Conservation (phyloP, 2,113 vertebrate genomes). For the Monarcha castaneiventris region DNA sequence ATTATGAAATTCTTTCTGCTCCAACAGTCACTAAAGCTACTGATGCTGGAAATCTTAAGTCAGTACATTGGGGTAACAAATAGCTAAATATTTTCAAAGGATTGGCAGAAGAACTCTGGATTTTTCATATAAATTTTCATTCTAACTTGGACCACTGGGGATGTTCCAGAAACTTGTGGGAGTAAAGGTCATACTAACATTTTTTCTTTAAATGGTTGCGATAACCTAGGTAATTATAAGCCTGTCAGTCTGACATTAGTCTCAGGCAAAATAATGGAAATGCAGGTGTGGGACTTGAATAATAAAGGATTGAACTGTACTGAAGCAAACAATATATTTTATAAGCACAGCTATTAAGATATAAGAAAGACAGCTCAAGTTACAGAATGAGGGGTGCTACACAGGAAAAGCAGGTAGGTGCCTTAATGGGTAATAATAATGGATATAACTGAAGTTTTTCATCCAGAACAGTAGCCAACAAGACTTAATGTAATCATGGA, state of each 20-base stretch:
- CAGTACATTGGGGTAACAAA: not conserved
- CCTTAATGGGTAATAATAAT: not conserved
- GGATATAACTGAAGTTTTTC: not conserved
- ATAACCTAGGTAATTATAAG: conserved; percentile 1
- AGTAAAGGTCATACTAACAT: not conserved
- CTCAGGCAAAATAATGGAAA: not conserved
- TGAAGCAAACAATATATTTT: not conserved
- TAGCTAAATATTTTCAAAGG: not conserved
- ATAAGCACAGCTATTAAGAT: not conserved
- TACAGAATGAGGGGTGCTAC: not conserved
- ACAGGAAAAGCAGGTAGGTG: not conserved
- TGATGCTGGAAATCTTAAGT: not conserved
- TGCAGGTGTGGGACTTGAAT: not conserved
- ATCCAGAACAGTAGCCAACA: not conserved
- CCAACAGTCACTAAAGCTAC: not conserved
- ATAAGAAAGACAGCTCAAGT: not conserved
- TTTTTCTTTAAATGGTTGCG: not conserved
- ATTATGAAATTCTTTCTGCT: not conserved
- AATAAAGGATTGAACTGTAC: not conserved
- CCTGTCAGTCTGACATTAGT: conserved; percentile 3
- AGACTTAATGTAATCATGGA: not conserved
- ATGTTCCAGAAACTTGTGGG: not conserved
- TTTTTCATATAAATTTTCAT: not conserved
- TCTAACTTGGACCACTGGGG: not conserved
- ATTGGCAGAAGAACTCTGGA: not conserved